Evolutionary conservation across 2,113 vertebrate genomes (phyloP).

Genomic region (Nanorana parkeri): DNA sequence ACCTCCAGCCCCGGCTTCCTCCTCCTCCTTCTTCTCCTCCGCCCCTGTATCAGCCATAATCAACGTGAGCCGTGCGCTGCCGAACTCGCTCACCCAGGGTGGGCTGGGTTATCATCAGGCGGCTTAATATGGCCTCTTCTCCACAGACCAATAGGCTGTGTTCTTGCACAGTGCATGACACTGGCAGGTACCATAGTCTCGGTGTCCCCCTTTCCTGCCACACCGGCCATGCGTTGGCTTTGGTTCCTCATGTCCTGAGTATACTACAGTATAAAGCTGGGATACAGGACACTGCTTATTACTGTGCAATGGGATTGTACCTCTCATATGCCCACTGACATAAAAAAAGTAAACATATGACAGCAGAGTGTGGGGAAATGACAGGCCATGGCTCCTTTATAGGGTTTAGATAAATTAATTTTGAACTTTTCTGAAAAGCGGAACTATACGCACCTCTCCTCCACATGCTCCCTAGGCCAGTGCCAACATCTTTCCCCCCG

Average conservation of each 20-base stretch:
- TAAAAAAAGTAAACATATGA: no score
- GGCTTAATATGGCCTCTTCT: conserved; percentile 9
- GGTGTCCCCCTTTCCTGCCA: not conserved
- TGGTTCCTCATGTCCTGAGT: not conserved
- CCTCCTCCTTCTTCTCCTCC: not conserved
- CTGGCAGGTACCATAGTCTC: not conserved
- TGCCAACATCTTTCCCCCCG: no score
- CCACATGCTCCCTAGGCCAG: no score
- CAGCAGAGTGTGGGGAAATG: no score
- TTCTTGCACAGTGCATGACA: not conserved
- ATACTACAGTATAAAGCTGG: no score
- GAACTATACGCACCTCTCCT: no score
- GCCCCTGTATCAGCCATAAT: not conserved
- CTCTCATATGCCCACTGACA: no score
- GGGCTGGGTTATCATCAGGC: not conserved
- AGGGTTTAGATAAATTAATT: no score
- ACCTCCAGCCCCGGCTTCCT: conserved; percentile 26
- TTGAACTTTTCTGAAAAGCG: no score
- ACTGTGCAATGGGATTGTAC: no score
- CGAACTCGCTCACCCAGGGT: not conserved
- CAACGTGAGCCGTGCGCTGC: not conserved
- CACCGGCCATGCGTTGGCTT: not conserved
- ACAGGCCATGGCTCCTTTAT: no score
- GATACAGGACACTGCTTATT: no score
- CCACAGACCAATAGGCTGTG: not conserved